Base-by-base conservation (phyloP, 2,888 invertebrate genomes). In the Xestoiulus laeticollis region DNA sequence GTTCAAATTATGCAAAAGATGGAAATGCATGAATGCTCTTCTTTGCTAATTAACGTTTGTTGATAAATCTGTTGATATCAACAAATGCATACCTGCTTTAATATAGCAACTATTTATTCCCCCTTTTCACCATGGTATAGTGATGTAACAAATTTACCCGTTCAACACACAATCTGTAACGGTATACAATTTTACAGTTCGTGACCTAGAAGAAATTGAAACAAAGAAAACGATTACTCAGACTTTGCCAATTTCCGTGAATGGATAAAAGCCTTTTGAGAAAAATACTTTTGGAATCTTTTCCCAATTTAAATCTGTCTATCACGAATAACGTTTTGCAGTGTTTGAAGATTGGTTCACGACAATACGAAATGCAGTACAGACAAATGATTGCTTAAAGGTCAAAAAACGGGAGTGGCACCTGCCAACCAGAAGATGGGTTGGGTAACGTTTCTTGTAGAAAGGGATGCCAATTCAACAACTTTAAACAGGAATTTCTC, bases 371-470 rank as follows among this genome's bases (percentile, higher is more conserved):
- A 59, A n/a, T 16, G 16, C 48, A 48, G 48, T 48, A 48, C 48
- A 48, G 48, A 16, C 48, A 59, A 59, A 19, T 19, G 26, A 68
- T 68, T 68, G 68, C n/a, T 68, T n/a, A 68, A 26, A 68, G 68
- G 68, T 68, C 68, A 68, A 68, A 68, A 68, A 68, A 68, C 68
- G 68, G 68, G 68, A 68, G 68, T 68, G 68, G 68, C 68, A 68
- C 68, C n/a, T 68, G 68, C 26, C 68, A 68, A 68, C 26, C 68
- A 68, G 68, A 68, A 26, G 68, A 68, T 68, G 68, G 68, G 68
- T 68, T 68, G 68, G 68, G 68, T 68, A 68, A 68, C 68, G 68
- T 68, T 26, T 68, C 22, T n/a, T 12, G 22, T 68, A 68, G 68
- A 68, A 68, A 68, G 68, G n/a, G 22, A 10, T 26, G 68, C 68